Evolutionary conservation across 2,113 vertebrate species (phyloP).

Genomic region (Anarrhichthys ocellatus): DNA sequence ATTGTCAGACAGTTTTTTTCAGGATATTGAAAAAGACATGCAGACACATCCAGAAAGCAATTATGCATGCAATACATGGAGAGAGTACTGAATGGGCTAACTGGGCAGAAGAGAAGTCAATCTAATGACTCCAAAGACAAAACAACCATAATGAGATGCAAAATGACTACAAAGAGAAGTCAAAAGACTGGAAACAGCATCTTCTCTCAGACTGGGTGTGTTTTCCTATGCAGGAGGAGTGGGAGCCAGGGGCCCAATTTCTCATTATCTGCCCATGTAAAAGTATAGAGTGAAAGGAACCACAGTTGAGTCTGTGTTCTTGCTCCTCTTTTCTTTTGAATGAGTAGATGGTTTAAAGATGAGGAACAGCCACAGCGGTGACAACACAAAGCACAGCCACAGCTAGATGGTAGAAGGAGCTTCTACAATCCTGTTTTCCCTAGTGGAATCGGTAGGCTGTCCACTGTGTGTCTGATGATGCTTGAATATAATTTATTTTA

Average conservation of each 20-base stretch:
- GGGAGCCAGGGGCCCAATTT: background rate
- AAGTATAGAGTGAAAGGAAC: constrained; percentile 13
- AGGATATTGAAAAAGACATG: background rate
- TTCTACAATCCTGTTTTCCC: background rate
- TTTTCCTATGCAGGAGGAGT: background rate
- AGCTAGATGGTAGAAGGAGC: background rate
- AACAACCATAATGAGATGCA: background rate
- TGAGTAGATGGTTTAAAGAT: constrained; percentile 44
- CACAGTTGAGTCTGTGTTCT: constrained; percentile 35
- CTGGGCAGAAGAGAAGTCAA: background rate
- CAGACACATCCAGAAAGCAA: background rate
- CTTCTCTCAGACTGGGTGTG: background rate
- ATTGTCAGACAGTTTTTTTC: background rate
- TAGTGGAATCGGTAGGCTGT: background rate
- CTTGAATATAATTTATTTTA: background rate
- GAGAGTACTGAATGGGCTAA: background rate
- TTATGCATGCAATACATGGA: background rate
- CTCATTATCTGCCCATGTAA: background rate
- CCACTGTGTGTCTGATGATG: background rate
- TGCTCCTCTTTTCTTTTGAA: constrained; percentile 40
- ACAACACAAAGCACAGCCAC: constrained; percentile 22
- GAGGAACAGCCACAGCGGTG: constrained; percentile 63
- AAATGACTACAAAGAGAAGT: background rate
- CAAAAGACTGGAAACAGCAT: background rate
- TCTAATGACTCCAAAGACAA: background rate